Evolutionary conservation across 2,888 invertebrate species (phyloP), one percentile per base, ranked within the genome.

Genomic region (Drosophila multiciliata): DNA sequence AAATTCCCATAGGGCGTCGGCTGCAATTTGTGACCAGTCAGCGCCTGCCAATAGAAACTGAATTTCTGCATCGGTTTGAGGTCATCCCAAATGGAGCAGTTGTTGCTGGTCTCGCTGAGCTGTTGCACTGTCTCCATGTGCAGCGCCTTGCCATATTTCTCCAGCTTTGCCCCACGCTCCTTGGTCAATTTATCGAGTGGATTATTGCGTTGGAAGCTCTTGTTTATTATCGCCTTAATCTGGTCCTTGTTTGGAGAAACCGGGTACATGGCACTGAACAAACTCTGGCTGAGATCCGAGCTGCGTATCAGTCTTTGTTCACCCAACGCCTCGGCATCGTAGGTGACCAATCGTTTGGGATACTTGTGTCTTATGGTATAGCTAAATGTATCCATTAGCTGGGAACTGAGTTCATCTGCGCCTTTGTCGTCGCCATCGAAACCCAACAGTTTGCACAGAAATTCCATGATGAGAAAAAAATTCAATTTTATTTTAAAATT

Each of bases 1-100:
- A 91, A 91, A 54, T 91, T 91, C 3, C 75, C 78, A 20, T 65
- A 87, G 0, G 91, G 87, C 11, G 81, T 73, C 3, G 73, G 23
- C 6, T 35, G 66, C 8, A 89, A 64, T 0, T 73, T 59, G 3
- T 87, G 70, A 7, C 82, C 75, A 0, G 87, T 78, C 0, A 83
- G 55, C 0, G 79, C 79, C 1, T 75, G 71, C 91, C 91, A 91
- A 35, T 82, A 87, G 68, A 72, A 91, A 2, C 72, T 52, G 6
- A 91, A 54, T 54, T 86, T 82, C 17, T 84, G 57, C 29, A 59
- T 42, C 0, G 78, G 29, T 4, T 59, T 69, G 0, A 90, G 54
- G 0, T 11, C 17, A 17, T 67, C 50, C 90, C 91, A 91, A 0
- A 35, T 29, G 9, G 23, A 0, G 7, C n/a, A 0, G 60, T 7